Conservation (phyloP, 2,888 invertebrate species). For the Apodemia duryi region DNA sequence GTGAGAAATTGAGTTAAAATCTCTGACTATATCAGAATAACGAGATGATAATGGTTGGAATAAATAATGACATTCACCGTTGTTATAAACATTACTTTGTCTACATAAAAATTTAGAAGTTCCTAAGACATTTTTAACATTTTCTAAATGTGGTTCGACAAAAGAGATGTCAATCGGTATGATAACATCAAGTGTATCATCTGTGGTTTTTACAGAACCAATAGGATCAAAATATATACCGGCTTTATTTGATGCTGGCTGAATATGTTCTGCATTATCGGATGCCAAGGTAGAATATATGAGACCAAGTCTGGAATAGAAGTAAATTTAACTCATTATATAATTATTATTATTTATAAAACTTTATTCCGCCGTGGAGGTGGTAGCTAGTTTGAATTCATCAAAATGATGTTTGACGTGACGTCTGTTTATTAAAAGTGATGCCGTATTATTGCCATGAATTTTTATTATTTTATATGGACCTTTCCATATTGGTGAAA, state of each 20-base stretch:
- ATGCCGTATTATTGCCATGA: neutral
- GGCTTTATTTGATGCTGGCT: slow-evolving; percentile 7
- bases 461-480: neutral
- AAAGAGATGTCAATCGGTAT: neutral
- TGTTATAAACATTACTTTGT: neutral
- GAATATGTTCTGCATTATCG: neutral
- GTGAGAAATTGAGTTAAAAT: neutral
- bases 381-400: neutral
- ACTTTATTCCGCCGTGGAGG: no score
- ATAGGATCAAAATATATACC: slow-evolving; percentile 5
- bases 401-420: slow-evolving; percentile 1
- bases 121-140: neutral
- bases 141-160: slow-evolving; percentile 7
- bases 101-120: slow-evolving; percentile 8
- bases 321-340: neutral
- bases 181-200: neutral
- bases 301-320: slow-evolving; percentile 9
- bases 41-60: neutral
- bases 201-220: slow-evolving; percentile 9
- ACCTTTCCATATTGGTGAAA: neutral
- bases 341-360: neutral
- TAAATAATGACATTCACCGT: neutral
- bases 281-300: slow-evolving; percentile 9
- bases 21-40: neutral
- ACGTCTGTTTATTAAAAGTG: neutral